Evolutionary conservation across 2,797 vertebrate species (phyloP).

Genomic region (Neosilurus hyrtlii): DNA sequence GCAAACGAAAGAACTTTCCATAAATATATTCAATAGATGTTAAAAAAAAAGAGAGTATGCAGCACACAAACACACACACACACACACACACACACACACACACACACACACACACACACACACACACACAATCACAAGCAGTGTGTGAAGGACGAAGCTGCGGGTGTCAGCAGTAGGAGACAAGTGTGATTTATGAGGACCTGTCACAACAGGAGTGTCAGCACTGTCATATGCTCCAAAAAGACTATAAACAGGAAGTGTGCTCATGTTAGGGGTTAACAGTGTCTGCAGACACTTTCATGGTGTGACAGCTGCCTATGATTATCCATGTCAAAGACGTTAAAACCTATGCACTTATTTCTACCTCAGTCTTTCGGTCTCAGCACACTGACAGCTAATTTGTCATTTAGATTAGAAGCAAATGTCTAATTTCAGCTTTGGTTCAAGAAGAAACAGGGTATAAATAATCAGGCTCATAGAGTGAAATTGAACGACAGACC

Average conservation of each 20-base stretch:
- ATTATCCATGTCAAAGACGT: constrained; percentile 22
- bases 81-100: constrained; percentile 9
- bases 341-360: constrained; percentile 27
- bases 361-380: constrained; percentile 20
- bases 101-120: background rate
- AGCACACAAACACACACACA: background rate
- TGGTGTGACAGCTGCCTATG: constrained; percentile 34
- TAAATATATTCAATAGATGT: background rate
- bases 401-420: constrained; percentile 12
- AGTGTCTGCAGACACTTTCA: constrained; percentile 33
- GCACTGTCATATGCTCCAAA: constrained; percentile 41
- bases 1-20: background rate
- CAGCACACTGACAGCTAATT: background rate
- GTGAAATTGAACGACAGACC: background rate
- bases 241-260: constrained; percentile 32
- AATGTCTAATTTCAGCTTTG: background rate
- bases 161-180: constrained; percentile 50
- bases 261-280: constrained; percentile 25
- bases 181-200: constrained; percentile 56
- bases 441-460: background rate
- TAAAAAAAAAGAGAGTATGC: background rate
- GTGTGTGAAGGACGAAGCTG: constrained; percentile 42
- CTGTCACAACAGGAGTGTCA: constrained; percentile 41
- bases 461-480: constrained; percentile 4
- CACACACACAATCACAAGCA: constrained; percentile 1